Evolutionary conservation across 2,888 invertebrate species (phyloP).

Genomic region (Dysmachus trigonus): DNA sequence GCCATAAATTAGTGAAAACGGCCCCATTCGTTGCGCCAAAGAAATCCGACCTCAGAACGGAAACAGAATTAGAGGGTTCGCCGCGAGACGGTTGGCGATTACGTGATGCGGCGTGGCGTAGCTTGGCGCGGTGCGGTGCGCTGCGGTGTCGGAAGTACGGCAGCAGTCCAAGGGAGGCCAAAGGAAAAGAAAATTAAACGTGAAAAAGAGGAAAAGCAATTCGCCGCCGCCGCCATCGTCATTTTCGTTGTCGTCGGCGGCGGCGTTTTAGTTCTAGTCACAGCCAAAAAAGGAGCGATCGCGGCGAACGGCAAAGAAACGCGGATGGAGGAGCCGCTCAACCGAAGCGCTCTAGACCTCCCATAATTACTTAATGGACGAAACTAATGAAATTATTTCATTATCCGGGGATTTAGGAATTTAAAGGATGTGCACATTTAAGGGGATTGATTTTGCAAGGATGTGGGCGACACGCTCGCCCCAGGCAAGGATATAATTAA

Average conservation of each 20-base stretch:
- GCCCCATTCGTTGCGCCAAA: slow-evolving; percentile 7
- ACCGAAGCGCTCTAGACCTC: background rate
- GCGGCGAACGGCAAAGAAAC: background rate
- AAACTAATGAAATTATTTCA: slow-evolving; percentile 12
- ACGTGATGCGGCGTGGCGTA: background rate
- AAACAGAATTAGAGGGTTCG: slow-evolving; percentile 9
- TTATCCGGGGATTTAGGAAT: background rate
- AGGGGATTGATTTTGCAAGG: background rate
- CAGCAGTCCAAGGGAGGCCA: background rate
- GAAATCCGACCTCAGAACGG: slow-evolving; percentile 4
- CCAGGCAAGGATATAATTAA: background rate
- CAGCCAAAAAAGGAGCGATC: background rate
- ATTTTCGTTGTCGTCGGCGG: background rate
- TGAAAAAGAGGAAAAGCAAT: background rate
- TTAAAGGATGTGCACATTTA: background rate
- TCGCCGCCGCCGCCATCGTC: background rate
- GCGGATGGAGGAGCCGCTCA: background rate
- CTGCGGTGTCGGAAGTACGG: background rate
- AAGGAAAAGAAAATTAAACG: background rate
- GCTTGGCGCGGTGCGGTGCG: background rate
- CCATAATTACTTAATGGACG: slow-evolving; percentile 9
- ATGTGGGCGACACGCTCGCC: background rate
- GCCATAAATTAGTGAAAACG: slow-evolving; percentile 25
- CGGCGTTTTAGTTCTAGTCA: background rate
- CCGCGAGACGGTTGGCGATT: background rate